Evolutionary conservation across 1,140 invertebrate genomes (phyloP).

Genomic region (Scaptomyza montana): DNA sequence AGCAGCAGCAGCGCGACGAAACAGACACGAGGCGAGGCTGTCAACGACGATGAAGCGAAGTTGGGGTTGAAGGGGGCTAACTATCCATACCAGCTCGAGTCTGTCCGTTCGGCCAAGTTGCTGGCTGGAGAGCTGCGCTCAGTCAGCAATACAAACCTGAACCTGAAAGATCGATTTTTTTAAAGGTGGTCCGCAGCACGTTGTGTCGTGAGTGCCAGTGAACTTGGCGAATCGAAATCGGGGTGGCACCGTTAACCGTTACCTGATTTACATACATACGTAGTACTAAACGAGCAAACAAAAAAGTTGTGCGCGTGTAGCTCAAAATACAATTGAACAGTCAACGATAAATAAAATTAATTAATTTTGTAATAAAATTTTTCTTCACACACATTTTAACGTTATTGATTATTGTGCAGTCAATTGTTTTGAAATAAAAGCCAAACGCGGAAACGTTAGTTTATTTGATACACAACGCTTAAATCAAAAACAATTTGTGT

Average conservation of each 20-base stretch:
- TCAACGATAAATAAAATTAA: conserved; percentile 54
- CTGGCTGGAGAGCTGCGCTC: conserved; percentile 44
- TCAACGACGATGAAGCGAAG: background rate
- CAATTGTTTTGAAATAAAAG: conserved; percentile 27
- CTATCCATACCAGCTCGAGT: conserved; percentile 4
- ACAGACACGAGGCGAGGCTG: background rate
- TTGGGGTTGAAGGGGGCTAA: background rate
- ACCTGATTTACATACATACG: background rate
- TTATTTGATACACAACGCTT: too few species aligned
- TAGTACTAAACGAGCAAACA: background rate
- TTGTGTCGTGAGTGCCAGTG: conserved; percentile 34
- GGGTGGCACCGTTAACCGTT: background rate
- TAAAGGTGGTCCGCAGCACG: conserved; percentile 4
- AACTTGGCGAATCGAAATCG: conserved; percentile 30
- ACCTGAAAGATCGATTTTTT: conserved; percentile 65
- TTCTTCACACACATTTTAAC: conserved; percentile 2
- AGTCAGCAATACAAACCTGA: conserved; percentile 70
- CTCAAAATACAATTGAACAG: conserved; percentile 34
- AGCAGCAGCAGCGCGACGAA: background rate
- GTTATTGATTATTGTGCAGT: conserved; percentile 29
- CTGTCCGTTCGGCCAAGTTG: too few species aligned
- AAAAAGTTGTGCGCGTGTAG: conserved; percentile 6
- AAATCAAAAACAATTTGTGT: conserved; percentile 37
- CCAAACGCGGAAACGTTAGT: conserved; percentile 40
- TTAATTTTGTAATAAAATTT: too few species aligned